Evolutionary conservation across 2,888 invertebrate species (phyloP).

Genomic region (Parnassius apollo): DNA sequence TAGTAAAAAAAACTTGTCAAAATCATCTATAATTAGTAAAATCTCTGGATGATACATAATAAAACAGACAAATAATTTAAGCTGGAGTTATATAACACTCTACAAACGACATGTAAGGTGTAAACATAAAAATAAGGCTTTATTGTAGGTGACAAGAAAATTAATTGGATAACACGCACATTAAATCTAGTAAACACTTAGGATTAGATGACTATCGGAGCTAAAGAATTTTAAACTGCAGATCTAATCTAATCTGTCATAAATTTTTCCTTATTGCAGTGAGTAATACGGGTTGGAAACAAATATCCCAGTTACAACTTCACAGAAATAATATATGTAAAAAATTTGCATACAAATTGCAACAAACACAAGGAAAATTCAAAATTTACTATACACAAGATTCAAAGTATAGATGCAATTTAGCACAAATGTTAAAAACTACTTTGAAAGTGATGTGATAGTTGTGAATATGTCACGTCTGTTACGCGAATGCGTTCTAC

Average conservation of each 20-base stretch:
- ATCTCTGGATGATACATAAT: conserved; percentile 34
- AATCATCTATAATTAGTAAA: conserved; percentile 20
- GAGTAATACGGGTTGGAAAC: conserved; percentile 3
- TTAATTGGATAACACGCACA: conserved; percentile 20
- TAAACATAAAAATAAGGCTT: conserved; percentile 12
- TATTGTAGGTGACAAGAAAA: conserved; percentile 8
- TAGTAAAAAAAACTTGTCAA: neutral
- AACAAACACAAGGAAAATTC: conserved; percentile 22
- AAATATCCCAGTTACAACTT: conserved; percentile 16
- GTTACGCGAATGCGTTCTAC: too few relatives aligned
- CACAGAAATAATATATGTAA: conserved; percentile 17
- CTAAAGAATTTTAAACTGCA: conserved; percentile 18
- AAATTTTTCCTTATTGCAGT: conserved; percentile 18
- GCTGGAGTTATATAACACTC: conserved; percentile 15
- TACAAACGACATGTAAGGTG: neutral
- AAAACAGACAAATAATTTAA: conserved; percentile 34
- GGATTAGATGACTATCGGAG: conserved; percentile 22
- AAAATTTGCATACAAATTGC: conserved; percentile 20
- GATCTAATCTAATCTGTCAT: conserved; percentile 8
- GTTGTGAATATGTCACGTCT: too few relatives aligned
- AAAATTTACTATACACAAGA: conserved; percentile 8
- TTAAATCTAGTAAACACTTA: conserved; percentile 20
- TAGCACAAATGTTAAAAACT: conserved; percentile 1
- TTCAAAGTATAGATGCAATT: neutral
- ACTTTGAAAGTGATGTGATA: neutral